Conservation (phyloP, 1,140 invertebrate genomes). For the Vanessa tameamea region DNA sequence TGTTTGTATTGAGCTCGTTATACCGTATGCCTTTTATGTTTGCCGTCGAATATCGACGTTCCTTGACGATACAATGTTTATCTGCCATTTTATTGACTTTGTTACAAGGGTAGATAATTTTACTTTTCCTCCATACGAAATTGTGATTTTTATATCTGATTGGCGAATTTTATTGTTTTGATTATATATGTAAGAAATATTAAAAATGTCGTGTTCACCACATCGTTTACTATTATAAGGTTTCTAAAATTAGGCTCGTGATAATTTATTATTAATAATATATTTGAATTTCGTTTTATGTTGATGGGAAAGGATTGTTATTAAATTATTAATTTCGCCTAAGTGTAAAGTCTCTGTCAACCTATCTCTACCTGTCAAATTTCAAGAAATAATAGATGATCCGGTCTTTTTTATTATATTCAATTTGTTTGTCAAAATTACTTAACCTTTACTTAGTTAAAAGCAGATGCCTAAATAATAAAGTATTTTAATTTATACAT, state of each 20-base stretch:
- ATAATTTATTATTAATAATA: neutral
- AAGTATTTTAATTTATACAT: neutral
- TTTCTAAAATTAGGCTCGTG: neutral
- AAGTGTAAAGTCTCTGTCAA: neutral
- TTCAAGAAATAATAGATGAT: neutral
- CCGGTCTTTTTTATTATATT: neutral
- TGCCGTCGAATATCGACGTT: conserved; percentile 48
- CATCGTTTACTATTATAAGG: neutral
- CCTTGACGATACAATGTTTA: conserved; percentile 45
- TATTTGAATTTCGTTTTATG: neutral
- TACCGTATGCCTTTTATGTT: conserved; percentile 52
- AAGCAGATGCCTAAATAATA: neutral
- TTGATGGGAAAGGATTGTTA: neutral
- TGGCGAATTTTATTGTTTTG: too few species aligned
- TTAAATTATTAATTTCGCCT: conserved; percentile 1
- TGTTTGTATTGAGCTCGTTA: conserved; percentile 66
- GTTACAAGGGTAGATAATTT: conserved; percentile 26
- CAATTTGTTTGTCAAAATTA: neutral
- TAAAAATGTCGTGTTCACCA: too few species aligned
- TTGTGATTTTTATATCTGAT: conserved; percentile 10
- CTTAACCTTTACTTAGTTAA: neutral
- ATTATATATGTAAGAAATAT: too few species aligned
- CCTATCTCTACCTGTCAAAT: neutral
- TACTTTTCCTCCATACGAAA: conserved; percentile 14
- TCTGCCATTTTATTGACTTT: conserved; percentile 46